A percentile compares a stretch with the other conserved stretches of the same genome.
These are phyloP conservation scores for Endomychus coccineus DNA, from an alignment of 2,888 invertebrate genomes.

Conservation along the genomic window DNA sequence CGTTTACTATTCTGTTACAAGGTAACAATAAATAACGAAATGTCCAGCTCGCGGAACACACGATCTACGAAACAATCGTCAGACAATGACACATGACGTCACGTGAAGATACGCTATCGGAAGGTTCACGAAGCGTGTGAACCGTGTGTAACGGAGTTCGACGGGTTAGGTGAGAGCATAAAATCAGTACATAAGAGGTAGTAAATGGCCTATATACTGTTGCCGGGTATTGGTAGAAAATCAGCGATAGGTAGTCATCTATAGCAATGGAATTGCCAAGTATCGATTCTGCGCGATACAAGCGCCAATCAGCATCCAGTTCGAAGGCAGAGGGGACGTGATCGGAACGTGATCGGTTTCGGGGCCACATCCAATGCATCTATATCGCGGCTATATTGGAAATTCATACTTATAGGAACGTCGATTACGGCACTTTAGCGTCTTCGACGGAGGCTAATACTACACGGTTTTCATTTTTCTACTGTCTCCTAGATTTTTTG, in stretches of 20 bases:
- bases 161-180: no score
- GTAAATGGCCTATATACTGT: slow-evolving; percentile 8
- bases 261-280: slow-evolving; percentile 46
- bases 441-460: no score
- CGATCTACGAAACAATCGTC: no score
- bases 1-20: no score
- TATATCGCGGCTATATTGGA: slow-evolving; percentile 28
- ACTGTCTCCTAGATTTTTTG: no score
- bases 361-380: slow-evolving; percentile 36
- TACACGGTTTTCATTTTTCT: no score
- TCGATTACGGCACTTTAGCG: background rate
- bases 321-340: slow-evolving; percentile 26
- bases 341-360: slow-evolving; percentile 36
- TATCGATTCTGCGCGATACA: slow-evolving; percentile 54
- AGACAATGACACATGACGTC: no score
- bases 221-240: slow-evolving; percentile 39
- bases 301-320: slow-evolving; percentile 48
- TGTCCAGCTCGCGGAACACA: no score
- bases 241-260: slow-evolving; percentile 46
- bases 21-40: no score
- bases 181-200: slow-evolving; percentile 4
- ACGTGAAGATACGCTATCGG: no score
- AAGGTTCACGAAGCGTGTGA: no score
- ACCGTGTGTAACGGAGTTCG: no score
- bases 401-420: slow-evolving; percentile 22